Percentiles rank a stretch among this genome's conserved stretches.
Conservation (phyloP, 2,113 vertebrate species). For the Clarias magur region DNA sequence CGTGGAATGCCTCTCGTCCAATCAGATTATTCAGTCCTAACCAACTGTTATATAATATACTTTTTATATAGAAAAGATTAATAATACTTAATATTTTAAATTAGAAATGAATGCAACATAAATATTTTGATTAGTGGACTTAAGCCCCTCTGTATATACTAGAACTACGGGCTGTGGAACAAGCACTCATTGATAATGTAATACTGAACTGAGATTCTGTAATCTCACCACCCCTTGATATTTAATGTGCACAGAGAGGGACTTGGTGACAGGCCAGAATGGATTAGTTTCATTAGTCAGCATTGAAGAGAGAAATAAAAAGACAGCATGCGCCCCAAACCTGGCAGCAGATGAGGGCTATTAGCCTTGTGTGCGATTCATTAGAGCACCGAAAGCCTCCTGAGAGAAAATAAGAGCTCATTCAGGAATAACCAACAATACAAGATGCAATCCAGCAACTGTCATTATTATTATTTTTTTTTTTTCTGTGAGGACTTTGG, state of each 20-base stretch:
- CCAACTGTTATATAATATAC: neutral
- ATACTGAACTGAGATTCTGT: constrained; percentile 28
- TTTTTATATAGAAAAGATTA: neutral
- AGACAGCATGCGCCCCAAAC: constrained; percentile 21
- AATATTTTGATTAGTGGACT: neutral
- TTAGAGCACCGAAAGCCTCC: constrained; percentile 14
- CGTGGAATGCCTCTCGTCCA: no score
- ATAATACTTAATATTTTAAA: neutral
- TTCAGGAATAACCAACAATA: constrained; percentile 7
- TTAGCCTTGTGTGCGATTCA: constrained; percentile 13
- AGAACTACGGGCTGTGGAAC: neutral
- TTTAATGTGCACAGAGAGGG: constrained; percentile 25
- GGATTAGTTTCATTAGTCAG: constrained; percentile 51
- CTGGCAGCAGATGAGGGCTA: constrained; percentile 36
- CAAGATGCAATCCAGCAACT: neutral
- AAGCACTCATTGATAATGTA: constrained; percentile 10
- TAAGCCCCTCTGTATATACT: neutral
- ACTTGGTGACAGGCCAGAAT: constrained; percentile 48
- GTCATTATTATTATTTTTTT: neutral
- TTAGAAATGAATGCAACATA: neutral
- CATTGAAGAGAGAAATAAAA: constrained; percentile 46
- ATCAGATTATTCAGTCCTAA: no score
- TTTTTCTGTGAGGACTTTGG: neutral
- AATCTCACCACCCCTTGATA: constrained; percentile 11
- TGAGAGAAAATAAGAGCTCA: constrained; percentile 23